Evolutionary conservation across 2,113 vertebrate genomes (phyloP).

Genomic region (Lota lota): DNA sequence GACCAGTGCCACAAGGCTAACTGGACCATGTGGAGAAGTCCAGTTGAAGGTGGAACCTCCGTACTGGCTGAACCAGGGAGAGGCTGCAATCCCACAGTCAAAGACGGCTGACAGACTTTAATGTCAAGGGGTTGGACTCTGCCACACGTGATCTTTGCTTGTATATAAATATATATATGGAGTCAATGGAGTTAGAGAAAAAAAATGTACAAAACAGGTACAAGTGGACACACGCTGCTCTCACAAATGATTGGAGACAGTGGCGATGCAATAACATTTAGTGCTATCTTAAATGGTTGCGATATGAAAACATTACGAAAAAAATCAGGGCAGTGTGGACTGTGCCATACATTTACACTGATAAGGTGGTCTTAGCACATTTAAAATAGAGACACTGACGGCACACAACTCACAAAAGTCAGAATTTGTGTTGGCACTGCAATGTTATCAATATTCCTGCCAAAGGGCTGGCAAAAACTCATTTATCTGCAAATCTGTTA

Average conservation of each 20-base stretch:
- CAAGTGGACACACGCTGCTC: slow-evolving; percentile 51
- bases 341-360: slow-evolving; percentile 57
- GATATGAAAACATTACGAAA: slow-evolving; percentile 51
- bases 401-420: slow-evolving; percentile 68
- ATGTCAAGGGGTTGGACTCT: slow-evolving; percentile 56
- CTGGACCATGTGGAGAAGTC: slow-evolving; percentile 63
- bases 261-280: slow-evolving; percentile 60
- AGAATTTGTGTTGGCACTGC: slow-evolving; percentile 31
- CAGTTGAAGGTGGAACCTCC: slow-evolving; percentile 44
- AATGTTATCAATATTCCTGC: slow-evolving; percentile 23
- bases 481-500: slow-evolving; percentile 3
- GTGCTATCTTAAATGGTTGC: slow-evolving; percentile 51
- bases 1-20: slow-evolving; percentile 57
- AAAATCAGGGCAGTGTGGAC: slow-evolving; percentile 43
- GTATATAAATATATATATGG: slow-evolving; percentile 15
- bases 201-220: slow-evolving; percentile 42
- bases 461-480: background rate
- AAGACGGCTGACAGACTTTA: slow-evolving; percentile 75
- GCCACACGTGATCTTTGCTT: slow-evolving; percentile 47
- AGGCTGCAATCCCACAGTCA: slow-evolving; percentile 83
- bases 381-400: slow-evolving; percentile 50
- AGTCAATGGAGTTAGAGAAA: slow-evolving; percentile 24
- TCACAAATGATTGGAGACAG: slow-evolving; percentile 63
- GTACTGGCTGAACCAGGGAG: slow-evolving; percentile 71
- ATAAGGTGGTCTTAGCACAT: slow-evolving; percentile 52